phyloP scores from a whole-genome alignment of 2,888 invertebrate genomes.

The Protophormia terraenovae region DNA sequence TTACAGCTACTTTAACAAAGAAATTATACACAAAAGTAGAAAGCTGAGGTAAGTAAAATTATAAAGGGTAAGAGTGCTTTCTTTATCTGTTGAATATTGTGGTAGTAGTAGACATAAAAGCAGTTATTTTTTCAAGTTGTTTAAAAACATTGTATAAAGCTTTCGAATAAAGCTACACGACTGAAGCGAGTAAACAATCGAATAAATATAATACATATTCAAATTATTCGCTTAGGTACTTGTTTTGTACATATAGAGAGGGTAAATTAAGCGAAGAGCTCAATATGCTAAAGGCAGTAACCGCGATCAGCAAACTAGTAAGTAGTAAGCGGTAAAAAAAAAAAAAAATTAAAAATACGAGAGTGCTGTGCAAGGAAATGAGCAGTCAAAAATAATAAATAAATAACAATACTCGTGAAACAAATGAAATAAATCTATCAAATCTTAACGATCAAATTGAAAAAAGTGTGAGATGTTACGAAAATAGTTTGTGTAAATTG shows the following conservation, averaged over 20 bases:
- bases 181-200: slow-evolving; percentile 39
- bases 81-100: too few species aligned
- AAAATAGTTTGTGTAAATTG: slow-evolving; percentile 36
- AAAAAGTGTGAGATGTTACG: slow-evolving; percentile 47
- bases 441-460: slow-evolving; percentile 34
- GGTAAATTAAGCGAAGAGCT: slow-evolving; percentile 35
- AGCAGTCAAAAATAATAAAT: slow-evolving; percentile 35
- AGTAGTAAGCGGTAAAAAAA: slow-evolving; percentile 44
- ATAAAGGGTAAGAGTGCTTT: too few species aligned
- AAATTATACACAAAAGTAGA: too few species aligned
- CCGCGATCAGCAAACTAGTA: slow-evolving; percentile 50
- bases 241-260: slow-evolving; percentile 57
- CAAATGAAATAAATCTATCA: slow-evolving; percentile 51
- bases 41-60: too few species aligned
- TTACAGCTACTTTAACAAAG: too few species aligned
- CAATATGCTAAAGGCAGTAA: slow-evolving; percentile 54
- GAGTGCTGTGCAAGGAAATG: slow-evolving; percentile 39
- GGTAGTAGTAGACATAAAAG: not conserved
- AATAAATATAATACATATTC: slow-evolving; percentile 5
- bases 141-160: slow-evolving; percentile 38
- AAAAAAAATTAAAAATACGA: slow-evolving; percentile 31
- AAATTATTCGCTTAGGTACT: slow-evolving; percentile 34
- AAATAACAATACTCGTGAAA: slow-evolving; percentile 24
- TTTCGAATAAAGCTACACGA: slow-evolving; percentile 34
- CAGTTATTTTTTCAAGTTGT: slow-evolving; percentile 13